phyloP scores from a whole-genome alignment of 2,888 invertebrate species.

The Pseudococcus jackbeardsleyi region DNA sequence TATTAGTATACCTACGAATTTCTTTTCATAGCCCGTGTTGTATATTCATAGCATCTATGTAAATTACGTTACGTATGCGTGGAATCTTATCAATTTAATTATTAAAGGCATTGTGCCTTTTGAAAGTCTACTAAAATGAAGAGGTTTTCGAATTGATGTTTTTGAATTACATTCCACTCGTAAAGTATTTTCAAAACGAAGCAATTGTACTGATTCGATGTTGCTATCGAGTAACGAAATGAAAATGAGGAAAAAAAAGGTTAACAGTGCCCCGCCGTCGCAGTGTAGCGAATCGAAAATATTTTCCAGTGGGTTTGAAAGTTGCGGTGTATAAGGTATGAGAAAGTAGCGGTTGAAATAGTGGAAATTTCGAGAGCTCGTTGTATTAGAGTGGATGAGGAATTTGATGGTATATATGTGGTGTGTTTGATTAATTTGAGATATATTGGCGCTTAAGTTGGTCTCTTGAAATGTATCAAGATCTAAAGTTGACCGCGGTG shows the following conservation, averaged over 20 bases:
- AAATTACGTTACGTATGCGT: slow-evolving; percentile 32
- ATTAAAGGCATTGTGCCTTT: slow-evolving; percentile 24
- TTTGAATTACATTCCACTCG: slow-evolving; percentile 17
- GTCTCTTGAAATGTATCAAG: not conserved
- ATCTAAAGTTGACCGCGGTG: not conserved
- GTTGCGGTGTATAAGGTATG: not conserved
- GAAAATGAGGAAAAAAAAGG: not conserved
- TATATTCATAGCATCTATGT: not conserved
- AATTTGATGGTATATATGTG: not conserved
- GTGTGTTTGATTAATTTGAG: not conserved
- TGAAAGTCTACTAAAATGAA: slow-evolving; percentile 4
- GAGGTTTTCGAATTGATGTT: slow-evolving; percentile 19
- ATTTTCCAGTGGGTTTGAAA: not conserved
- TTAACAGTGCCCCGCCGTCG: not conserved
- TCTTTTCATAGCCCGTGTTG: not conserved
- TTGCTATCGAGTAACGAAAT: not conserved
- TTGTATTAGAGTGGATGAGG: not conserved
- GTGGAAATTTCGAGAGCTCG: not conserved
- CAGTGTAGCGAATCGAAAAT: not conserved
- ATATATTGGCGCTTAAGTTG: not conserved
- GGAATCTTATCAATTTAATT: slow-evolving; percentile 33
- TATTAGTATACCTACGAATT: not conserved
- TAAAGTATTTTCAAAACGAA: slow-evolving; percentile 22
- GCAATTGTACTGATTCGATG: not conserved
- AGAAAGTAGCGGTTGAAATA: not conserved